Percentiles rank a stretch among this genome's conserved stretches.
Conservation (phyloP, 2,888 invertebrate species). For the Mallateleia sp. region DNA sequence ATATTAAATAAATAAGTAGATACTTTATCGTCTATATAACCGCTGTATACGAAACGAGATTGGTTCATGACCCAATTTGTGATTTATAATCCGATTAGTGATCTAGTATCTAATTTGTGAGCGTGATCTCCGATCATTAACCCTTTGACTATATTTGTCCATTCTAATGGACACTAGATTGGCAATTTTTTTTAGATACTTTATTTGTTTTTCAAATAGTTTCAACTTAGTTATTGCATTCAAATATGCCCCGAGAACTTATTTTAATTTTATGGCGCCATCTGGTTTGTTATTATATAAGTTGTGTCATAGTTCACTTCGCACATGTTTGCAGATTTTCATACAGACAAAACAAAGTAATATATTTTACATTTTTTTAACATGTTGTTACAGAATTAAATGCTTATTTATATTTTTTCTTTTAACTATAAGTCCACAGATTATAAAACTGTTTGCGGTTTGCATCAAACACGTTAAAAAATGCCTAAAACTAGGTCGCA, state of each 20-base stretch:
- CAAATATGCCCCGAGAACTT: not conserved
- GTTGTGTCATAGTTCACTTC: not conserved
- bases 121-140: too few species aligned
- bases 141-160: conserved; percentile 11
- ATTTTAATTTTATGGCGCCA: conserved; percentile 3
- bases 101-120: too few species aligned
- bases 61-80: too few species aligned
- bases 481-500: conserved; percentile 36
- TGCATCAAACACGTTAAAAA: conserved; percentile 14
- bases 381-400: conserved; percentile 1
- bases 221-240: conserved; percentile 1
- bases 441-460: not conserved
- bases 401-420: conserved; percentile 1
- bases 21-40: too few species aligned
- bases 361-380: not conserved
- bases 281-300: conserved; percentile 16
- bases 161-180: conserved; percentile 15
- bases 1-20: too few species aligned
- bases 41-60: too few species aligned
- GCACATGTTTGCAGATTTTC: not conserved
- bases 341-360: not conserved
- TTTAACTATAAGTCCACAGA: not conserved
- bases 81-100: too few species aligned
- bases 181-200: conserved; percentile 11
- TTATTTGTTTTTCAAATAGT: conserved; percentile 1